Percentiles rank a stretch among this genome's conserved stretches.
Conservation (phyloP, 2,888 invertebrate genomes). For the Pollenia labialis region DNA sequence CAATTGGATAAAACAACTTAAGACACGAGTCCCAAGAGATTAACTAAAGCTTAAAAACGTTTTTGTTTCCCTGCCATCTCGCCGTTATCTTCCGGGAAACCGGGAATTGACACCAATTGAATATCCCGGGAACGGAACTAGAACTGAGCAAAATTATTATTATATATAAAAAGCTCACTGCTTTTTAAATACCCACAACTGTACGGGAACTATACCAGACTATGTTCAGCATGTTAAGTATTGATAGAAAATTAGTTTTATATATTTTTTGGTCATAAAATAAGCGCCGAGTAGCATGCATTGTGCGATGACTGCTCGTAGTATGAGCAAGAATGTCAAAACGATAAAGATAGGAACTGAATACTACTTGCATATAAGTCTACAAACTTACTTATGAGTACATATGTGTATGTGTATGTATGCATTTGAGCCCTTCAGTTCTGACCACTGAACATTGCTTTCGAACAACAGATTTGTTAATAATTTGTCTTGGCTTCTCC, state of each 20-base stretch:
- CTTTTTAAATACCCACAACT: constrained; percentile 2
- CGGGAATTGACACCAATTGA: too few relatives aligned
- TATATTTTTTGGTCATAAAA: constrained; percentile 5
- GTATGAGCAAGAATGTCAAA: constrained; percentile 32
- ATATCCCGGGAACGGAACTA: too few relatives aligned
- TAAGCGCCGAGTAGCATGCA: constrained; percentile 30
- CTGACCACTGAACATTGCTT: too few relatives aligned
- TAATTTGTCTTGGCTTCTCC: too few relatives aligned
- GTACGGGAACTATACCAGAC: neutral
- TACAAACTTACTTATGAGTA: too few relatives aligned
- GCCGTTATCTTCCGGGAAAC: too few relatives aligned
- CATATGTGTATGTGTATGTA: neutral
- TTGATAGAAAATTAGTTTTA: neutral
- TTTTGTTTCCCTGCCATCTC: too few relatives aligned
- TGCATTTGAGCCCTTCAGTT: too few relatives aligned
- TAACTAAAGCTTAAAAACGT: too few relatives aligned
- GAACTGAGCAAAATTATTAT: neutral
- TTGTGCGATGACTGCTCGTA: constrained; percentile 1
- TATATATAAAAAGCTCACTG: neutral
- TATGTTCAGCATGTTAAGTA: neutral
- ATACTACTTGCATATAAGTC: neutral
- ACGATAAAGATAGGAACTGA: constrained; percentile 23
- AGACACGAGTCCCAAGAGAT: too few relatives aligned
- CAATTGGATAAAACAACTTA: too few relatives aligned
- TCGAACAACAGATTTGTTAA: too few relatives aligned